Percentiles rank a stretch among this genome's conserved stretches.
Conservation (phyloP, 2,797 vertebrate genomes). For the Dromococcyx pavoninus region DNA sequence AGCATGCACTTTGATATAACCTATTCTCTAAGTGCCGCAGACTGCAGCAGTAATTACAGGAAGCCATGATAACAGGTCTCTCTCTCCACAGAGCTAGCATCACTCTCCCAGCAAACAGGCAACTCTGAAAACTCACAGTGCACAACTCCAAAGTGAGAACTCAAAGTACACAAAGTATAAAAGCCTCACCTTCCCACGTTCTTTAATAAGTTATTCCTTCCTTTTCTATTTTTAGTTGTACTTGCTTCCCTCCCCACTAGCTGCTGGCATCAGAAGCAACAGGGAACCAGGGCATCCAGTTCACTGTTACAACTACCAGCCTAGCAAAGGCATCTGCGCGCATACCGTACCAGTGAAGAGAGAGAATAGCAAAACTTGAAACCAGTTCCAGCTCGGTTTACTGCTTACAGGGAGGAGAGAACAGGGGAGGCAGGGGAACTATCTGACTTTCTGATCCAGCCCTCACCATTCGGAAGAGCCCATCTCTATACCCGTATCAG, state of each 20-base stretch:
- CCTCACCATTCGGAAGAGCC: not conserved
- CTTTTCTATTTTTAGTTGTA: slow-evolving; percentile 32
- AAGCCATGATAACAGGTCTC: slow-evolving; percentile 74
- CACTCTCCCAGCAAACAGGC: slow-evolving; percentile 48
- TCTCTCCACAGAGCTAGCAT: slow-evolving; percentile 62
- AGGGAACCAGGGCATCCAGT: not conserved
- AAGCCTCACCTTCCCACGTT: slow-evolving; percentile 21
- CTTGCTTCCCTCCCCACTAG: slow-evolving; percentile 27
- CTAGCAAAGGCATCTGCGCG: rapidly evolving
- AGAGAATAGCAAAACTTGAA: not conserved
- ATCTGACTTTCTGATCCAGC: not conserved
- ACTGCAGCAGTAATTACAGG: slow-evolving; percentile 77
- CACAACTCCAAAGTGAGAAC: slow-evolving; percentile 27
- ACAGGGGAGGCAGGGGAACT: not conserved
- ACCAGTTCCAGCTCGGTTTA: not conserved
- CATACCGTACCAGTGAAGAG: not conserved
- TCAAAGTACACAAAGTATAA: slow-evolving; percentile 30
- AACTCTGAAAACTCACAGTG: slow-evolving; percentile 39
- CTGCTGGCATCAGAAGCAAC: slow-evolving; percentile 24
- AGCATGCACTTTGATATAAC: slow-evolving; percentile 71
- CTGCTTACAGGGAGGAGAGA: not conserved
- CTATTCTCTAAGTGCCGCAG: slow-evolving; percentile 67
- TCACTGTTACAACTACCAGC: not conserved
- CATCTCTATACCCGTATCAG: not conserved
- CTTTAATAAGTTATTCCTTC: slow-evolving; percentile 53